Percentiles rank a stretch among this genome's conserved stretches.
These are phyloP conservation scores for Ageneiosus marmoratus DNA, from an alignment of 2,113 vertebrate genomes.

Conservation along the genomic window DNA sequence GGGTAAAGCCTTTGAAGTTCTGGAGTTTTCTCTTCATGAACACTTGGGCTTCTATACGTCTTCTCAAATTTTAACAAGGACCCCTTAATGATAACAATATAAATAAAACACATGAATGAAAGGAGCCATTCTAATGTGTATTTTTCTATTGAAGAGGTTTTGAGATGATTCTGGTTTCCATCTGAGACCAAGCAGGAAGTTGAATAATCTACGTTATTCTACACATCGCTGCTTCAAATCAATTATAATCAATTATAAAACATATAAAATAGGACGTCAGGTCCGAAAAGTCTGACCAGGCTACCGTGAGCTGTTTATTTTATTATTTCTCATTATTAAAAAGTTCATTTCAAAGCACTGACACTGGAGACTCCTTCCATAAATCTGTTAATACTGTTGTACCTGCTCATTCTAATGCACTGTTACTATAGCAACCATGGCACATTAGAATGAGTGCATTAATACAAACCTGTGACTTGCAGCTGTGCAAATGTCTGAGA, in stretches of 20 bases:
- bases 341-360: too few relatives aligned
- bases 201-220: too few relatives aligned
- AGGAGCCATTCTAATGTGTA: neutral
- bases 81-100: neutral
- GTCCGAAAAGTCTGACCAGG: neutral
- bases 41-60: neutral
- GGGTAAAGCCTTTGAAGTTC: neutral
- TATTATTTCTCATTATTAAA: too few relatives aligned
- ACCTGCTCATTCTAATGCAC: neutral
- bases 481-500: neutral
- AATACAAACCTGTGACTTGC: neutral
- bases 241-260: too few relatives aligned
- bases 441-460: neutral
- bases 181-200: neutral
- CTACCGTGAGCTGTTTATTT: neutral
- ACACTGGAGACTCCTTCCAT: conserved; percentile 9
- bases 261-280: neutral
- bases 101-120: neutral
- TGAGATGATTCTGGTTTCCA: neutral
- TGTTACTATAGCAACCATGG: neutral
- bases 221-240: neutral
- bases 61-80: neutral
- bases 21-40: neutral
- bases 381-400: neutral
- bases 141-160: neutral